Evolutionary conservation across 2,888 invertebrate species (phyloP), one percentile per base, ranked within the genome.

Genomic region (Apocheima hispidaria): DNA sequence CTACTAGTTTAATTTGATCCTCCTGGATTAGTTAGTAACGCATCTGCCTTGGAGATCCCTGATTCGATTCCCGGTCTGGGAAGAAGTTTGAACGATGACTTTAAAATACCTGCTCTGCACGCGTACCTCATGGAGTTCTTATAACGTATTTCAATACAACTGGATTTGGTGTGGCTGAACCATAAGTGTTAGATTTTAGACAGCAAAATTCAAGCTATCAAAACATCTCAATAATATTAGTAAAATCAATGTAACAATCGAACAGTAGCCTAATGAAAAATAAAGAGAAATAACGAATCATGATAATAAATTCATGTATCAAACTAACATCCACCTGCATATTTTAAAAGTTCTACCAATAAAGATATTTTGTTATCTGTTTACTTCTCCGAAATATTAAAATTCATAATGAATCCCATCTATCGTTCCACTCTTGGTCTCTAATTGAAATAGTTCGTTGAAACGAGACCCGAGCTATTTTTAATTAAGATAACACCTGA

Each of bases 401-500:
- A 63, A 66, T 63, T 55, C 43, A 38, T 63, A 65, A 69, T 65
- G 59, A 65, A 43, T 26, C 54, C 46, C 46, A 63, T 60, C 28
- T 69, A 51, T 61, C 63, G 59, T 64, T 62, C 54, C 50, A 65
- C 50, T 64, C 49, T 35, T 30, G 50, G 23, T 28, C n/a, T 56
- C 33, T 63, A 65, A 69, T 63, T 65, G 61, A 69, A 63, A 66
- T 51, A 60, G 68, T 62, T 60, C 0, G 64, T 60, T 49, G 56
- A 60, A 61, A 56, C 56, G 52, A 6, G 20, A 65, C 59, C 59
- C 46, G 36, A 67, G 64, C 64, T 73, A 69, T 73, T 70, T 71
- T 70, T 73, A 71, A 73, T 73, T 71, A 70, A 70, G 72, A 73
- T 72, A 72, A 70, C 70, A 65, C 60, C 63, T 69, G 51, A 66